phyloP scores from a whole-genome alignment of 2,797 vertebrate species.

The Macropus fuliginosus region DNA sequence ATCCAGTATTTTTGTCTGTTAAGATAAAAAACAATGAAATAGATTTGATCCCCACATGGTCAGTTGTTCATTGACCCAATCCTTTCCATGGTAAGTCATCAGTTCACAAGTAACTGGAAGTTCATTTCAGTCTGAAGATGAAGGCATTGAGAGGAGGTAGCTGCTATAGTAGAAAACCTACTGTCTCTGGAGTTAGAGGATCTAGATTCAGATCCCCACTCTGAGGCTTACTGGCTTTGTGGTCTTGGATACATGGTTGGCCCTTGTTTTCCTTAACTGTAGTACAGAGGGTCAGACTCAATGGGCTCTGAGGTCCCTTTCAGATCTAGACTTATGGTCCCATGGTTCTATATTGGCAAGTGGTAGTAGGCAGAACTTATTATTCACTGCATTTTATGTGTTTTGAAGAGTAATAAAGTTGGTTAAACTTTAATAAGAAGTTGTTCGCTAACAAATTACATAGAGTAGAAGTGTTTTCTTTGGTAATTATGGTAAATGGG shows the following conservation, averaged over 20 bases:
- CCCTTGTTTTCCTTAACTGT: too few relatives aligned
- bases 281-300: too few relatives aligned
- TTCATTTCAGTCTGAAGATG: background rate
- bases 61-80: background rate
- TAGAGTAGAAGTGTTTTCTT: constrained; percentile 62
- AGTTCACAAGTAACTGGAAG: background rate
- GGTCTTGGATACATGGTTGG: too few relatives aligned
- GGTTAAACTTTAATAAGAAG: constrained; percentile 12
- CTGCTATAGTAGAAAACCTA: too few relatives aligned
- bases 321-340: too few relatives aligned
- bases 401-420: constrained; percentile 8
- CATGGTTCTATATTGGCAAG: constrained; percentile 6
- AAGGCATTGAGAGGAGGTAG: background rate
- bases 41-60: background rate
- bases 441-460: constrained; percentile 55
- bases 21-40: constrained; percentile 13
- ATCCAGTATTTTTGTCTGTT: background rate
- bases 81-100: background rate
- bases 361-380: background rate
- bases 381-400: constrained; percentile 2
- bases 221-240: too few relatives aligned
- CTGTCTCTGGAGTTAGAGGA: too few relatives aligned
- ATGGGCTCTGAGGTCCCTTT: too few relatives aligned
- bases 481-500: constrained; percentile 63
- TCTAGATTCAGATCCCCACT: too few relatives aligned